Conservation (phyloP, 2,888 invertebrate genomes). For the Drosophila quinaria region DNA sequence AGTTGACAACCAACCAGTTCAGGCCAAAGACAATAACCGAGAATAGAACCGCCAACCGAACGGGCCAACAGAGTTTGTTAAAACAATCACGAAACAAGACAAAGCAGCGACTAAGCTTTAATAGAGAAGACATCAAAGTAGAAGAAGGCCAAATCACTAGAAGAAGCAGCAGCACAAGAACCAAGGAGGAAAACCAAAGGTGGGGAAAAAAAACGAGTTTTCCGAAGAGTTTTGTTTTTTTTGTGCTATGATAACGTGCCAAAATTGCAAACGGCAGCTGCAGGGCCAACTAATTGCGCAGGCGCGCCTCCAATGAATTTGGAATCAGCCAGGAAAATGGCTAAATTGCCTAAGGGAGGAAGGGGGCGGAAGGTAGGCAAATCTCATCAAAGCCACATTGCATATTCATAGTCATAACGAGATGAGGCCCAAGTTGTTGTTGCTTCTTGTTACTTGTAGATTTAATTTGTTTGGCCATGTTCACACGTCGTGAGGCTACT, state of each 20-base stretch:
- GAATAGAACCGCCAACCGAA: conserved; percentile 44
- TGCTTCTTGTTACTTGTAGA: conserved; percentile 27
- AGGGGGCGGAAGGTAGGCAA: background rate
- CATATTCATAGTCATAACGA: conserved; percentile 75
- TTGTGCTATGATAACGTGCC: conserved; percentile 58
- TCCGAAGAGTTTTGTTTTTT: background rate
- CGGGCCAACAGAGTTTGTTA: conserved; percentile 37
- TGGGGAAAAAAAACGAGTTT: conserved; percentile 61
- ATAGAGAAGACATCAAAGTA: conserved; percentile 41
- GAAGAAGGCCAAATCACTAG: conserved; percentile 8
- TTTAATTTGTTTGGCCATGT: conserved; percentile 57
- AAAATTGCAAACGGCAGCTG: conserved; percentile 57
- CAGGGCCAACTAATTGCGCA: conserved; percentile 59
- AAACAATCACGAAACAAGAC: conserved; percentile 60
- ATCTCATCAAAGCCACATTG: conserved; percentile 65
- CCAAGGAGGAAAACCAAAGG: conserved; percentile 19
- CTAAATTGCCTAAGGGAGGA: conserved; percentile 4
- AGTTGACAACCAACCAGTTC: conserved; percentile 62
- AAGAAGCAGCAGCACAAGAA: conserved; percentile 17
- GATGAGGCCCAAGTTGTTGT: conserved; percentile 24
- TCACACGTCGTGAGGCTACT: conserved; percentile 61
- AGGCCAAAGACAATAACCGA: conserved; percentile 47
- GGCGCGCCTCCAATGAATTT: conserved; percentile 45
- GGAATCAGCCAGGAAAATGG: background rate
- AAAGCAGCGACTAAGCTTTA: conserved; percentile 32